Base-by-base conservation (phyloP, 2,888 invertebrate genomes). In the Biston stratarius region DNA sequence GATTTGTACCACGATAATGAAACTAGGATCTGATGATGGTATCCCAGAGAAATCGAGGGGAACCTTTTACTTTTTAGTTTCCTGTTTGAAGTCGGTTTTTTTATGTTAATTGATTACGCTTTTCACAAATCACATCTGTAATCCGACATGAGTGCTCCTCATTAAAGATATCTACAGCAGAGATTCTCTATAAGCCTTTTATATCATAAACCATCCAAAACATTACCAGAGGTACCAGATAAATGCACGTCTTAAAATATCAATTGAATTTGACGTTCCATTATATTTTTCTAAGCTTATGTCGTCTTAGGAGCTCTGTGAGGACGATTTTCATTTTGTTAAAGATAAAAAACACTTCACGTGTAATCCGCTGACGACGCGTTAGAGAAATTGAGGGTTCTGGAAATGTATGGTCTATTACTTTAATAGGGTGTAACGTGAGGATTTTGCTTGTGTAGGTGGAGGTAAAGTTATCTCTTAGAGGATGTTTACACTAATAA, bases 241-340 rank as follows among this genome's bases (percentile, higher is more conserved):
- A 61, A 57, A 61, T 61, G 51, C 51, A 56, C 57, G 61, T 56
- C 56, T 60, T 14, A 65, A 56, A 67, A 69, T 45, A 61, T 67
- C 67, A 71, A 73, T 69, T 64, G 65, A 66, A 64, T 70, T 71
- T 73, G 65, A 69, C 67, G 64, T 67, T 63, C 63, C 65, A 63
- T 65, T 67, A 67, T 69, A 64, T 61, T 49, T 58, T 56, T 51
- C 42, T 45, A 61, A 55, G 68, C 68, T 67, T 61, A 56, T 61
- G 14, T 48, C 48, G 49, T 57, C 64, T 69, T 62, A 64, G 53
- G 44, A 58, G 60, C 56, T 65, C 33, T 62, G 49, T 59, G 44
- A 24, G 38, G 47, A 56, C 47, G 64, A 61, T 71, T 67, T 69
- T 52, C 51, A 69, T 66, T 64, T 66, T 55, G 45, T 10, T 51